Percentiles rank a stretch among this genome's conserved stretches.
Evolutionary conservation across 2,113 vertebrate species (phyloP).

Genomic region (Pardalotus punctatus): DNA sequence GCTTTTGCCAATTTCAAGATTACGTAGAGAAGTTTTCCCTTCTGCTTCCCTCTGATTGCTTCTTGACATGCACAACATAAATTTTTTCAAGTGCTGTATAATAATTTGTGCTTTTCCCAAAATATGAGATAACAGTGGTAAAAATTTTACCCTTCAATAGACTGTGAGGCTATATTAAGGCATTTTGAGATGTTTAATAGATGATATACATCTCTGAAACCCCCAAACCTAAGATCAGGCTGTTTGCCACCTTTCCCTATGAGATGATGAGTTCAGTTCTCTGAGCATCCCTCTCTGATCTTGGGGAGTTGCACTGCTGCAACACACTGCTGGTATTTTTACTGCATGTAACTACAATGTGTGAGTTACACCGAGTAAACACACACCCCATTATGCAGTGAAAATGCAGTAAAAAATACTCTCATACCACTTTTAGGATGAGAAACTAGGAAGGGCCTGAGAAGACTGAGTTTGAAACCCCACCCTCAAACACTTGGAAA

Average conservation of each 20-base stretch:
- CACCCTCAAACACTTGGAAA: conserved; percentile 19
- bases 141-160: neutral
- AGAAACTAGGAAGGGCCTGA: neutral
- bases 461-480: neutral
- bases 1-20: neutral
- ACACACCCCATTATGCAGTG: neutral
- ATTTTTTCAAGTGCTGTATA: neutral
- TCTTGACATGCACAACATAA: neutral
- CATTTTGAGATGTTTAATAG: neutral
- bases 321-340: neutral
- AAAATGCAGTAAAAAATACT: neutral
- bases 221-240: neutral
- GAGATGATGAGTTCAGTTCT: neutral
- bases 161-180: neutral
- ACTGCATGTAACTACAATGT: neutral
- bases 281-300: neutral
- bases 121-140: neutral
- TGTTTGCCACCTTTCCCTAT: neutral
- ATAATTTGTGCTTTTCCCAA: neutral
- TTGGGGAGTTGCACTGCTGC: neutral
- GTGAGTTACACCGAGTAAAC: neutral
- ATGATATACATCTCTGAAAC: neutral
- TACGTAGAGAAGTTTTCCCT: neutral
- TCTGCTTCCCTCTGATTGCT: neutral
- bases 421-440: neutral